Evolutionary conservation across 2,113 vertebrate genomes (phyloP), one percentile per base, ranked within the genome.

Genomic region (Rostratula benghalensis): DNA sequence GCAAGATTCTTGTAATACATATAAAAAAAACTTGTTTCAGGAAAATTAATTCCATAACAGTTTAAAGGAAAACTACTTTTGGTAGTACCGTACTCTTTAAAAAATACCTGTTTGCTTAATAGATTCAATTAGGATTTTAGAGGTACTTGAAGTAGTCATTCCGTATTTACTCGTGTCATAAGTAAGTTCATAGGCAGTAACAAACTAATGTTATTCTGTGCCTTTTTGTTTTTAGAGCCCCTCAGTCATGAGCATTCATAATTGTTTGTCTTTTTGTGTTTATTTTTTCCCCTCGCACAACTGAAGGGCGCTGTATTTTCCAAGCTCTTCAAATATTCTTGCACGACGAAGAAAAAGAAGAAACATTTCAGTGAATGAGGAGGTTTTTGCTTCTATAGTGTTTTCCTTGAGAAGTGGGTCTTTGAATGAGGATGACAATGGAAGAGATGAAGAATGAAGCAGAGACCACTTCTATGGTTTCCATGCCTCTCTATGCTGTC

Each of bases 401-500:
- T 98, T 98, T 98, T 98, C 97, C 97, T 97, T 86, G 95, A 97
- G 95, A 98, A 97, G 97, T 97, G 98, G 98, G 83, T 94, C 97
- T 98, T 99, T 99, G 98, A 98, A 99, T 99, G 98, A 99, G 98
- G 98, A 99, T 99, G 99, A 99, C 98, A 99, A 99, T 99, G 99
- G 99, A 99, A 98, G 98, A 99, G 98, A 98, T 98, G 98, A 99
- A 99, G 98, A 99, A 99, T 99, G 99, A 99, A 98, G 98, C 98
- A 90, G 98, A 99, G 97, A 98, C 98, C 91, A 98, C 98, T 98
- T 99, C 98, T 90, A 98, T 98, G 97, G 99, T 98, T 98, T 99
- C 98, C 97, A 99, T 99, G 99, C 98, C 99, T 78, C 98, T 99
- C 76, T 99, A 99, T 97, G 98, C 98, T 57, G 98, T 99, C 59